Conservation (phyloP, 2,888 invertebrate species). For the Polyploca ridens region DNA sequence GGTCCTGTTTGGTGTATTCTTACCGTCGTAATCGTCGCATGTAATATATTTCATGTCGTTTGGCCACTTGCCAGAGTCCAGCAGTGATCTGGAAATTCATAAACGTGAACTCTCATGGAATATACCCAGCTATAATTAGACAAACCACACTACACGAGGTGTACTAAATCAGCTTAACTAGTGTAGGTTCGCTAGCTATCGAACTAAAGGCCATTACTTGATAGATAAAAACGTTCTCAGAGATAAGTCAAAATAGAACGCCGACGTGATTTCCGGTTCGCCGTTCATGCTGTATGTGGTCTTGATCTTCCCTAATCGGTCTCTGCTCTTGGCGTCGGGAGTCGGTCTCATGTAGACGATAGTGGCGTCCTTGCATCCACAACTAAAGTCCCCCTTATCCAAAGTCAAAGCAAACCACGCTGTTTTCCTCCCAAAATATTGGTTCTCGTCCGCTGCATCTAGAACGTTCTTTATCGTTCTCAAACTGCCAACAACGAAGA, state of each 20-base stretch:
- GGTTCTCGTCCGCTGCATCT: slow-evolving; percentile 88
- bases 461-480: slow-evolving; percentile 88
- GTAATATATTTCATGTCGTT: slow-evolving; percentile 89
- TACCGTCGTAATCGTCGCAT: slow-evolving; percentile 92
- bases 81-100: slow-evolving; percentile 86
- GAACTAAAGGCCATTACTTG: slow-evolving; percentile 84
- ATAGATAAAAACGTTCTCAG: slow-evolving; percentile 89
- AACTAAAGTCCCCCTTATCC: slow-evolving; percentile 89
- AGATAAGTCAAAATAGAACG: slow-evolving; percentile 95
- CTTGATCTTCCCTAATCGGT: slow-evolving; percentile 88
- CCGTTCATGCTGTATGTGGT: slow-evolving; percentile 89
- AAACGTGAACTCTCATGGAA: slow-evolving; percentile 72
- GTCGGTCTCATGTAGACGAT: slow-evolving; percentile 90
- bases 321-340: slow-evolving; percentile 87
- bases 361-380: slow-evolving; percentile 91
- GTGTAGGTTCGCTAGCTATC: slow-evolving; percentile 48
- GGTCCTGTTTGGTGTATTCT: slow-evolving; percentile 89
- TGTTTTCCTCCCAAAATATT: slow-evolving; percentile 92
- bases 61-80: slow-evolving; percentile 90
- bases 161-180: slow-evolving; percentile 49
- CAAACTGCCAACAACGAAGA: slow-evolving; percentile 92
- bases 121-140: slow-evolving; percentile 74
- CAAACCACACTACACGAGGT: slow-evolving; percentile 57
- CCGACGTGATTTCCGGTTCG: slow-evolving; percentile 90
- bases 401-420: slow-evolving; percentile 95